Base-by-base conservation (phyloP, 2,888 invertebrate genomes). In the Drosophila nigricruria region DNA sequence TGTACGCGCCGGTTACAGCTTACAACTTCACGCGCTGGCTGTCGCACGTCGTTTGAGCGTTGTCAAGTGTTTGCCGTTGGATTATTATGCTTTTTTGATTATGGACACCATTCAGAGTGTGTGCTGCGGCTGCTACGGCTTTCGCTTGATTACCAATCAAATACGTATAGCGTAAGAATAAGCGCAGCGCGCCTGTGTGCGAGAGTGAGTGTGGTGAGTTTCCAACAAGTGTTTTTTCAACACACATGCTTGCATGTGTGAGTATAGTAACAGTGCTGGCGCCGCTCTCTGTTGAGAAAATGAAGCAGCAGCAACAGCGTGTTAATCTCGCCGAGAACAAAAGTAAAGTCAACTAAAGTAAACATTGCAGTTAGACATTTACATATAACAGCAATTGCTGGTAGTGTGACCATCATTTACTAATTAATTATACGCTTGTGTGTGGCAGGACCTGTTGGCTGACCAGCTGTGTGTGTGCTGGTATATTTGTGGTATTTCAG, bases 11-110 rank as follows among this genome's bases (percentile, higher is more conserved):
- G 61, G 65, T 79, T 82, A 70, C 80, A 89, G 70, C 80, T 77
- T 77, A 66, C 80, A 85, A 88, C 88, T 78, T 73, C 63, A 68
- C 83, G 68, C 78, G 74, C 30, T 70, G 78, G 57, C 76, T 79
- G 90, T 86, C 87, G 87, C 84, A 76, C 72, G 56, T 66, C 79
- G 79, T 90, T 88, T 87, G 88, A 84, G 69, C 72, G 64, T 59
- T 79, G 71, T 81, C 82, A 75, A 79, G 74, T 73, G 80, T 86
- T 82, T 86, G 81, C 77, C 71, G 83, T 66, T 72, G 63, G 70
- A 82, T 74, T 89, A 89, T 88, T 85, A 85, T 84, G 89, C 79
- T 68, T 64, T 81, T 88, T 85, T 70, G 77, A 80, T 78, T 80
- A 79, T 77, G 81, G 73, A 72, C 71, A 84, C 74, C 80, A 81